Conservation (phyloP, 1,140 invertebrate species). For the Rhyzopertha dominica region DNA sequence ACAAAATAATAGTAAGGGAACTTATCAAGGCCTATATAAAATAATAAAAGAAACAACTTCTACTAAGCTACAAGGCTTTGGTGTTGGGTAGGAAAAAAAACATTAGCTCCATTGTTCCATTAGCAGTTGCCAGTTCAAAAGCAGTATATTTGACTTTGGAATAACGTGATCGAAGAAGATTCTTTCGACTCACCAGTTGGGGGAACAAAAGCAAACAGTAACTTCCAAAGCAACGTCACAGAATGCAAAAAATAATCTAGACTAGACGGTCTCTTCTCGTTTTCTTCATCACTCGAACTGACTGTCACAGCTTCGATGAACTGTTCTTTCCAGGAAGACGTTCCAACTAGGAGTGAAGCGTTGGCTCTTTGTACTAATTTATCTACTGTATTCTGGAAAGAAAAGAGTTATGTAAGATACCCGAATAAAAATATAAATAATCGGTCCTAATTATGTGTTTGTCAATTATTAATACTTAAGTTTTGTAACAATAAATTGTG, state of each 20-base stretch:
- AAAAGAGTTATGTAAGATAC: constrained; percentile 3
- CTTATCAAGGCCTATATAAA: no score
- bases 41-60: no score
- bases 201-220: constrained; percentile 95
- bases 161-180: not conserved
- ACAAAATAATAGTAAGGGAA: no score
- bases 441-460: not conserved
- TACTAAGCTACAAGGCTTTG: no score
- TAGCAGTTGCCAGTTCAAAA: not conserved
- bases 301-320: constrained; percentile 95
- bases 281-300: constrained; percentile 70
- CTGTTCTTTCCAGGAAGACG: constrained; percentile 97
- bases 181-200: constrained; percentile 76
- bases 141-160: no score
- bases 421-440: not conserved
- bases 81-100: no score
- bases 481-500: no score
- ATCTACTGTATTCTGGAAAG: constrained; percentile 88
- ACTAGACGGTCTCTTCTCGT: constrained; percentile 69
- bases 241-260: constrained; percentile 95
- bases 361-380: constrained; percentile 95
- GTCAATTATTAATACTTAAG: no score
- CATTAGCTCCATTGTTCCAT: constrained; percentile 1
- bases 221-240: constrained; percentile 95
- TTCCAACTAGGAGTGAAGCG: constrained; percentile 87